Evolutionary conservation across 2,113 vertebrate species (phyloP).

Genomic region (Gila orcuttii): DNA sequence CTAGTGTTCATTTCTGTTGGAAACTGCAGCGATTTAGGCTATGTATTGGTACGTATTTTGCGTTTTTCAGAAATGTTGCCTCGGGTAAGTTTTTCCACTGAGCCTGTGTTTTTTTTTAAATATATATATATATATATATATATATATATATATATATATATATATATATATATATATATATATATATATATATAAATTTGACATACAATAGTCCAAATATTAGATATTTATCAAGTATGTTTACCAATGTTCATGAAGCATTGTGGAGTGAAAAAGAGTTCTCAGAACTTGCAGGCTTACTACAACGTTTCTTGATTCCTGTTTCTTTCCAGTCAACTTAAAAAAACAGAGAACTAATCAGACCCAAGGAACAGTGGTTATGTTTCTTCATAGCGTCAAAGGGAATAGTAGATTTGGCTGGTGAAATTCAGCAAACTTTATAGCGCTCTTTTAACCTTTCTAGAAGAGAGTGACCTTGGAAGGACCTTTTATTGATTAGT

Average conservation of each 20-base stretch:
- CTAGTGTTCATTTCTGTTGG: too few relatives aligned
- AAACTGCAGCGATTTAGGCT: too few relatives aligned
- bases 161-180: too few relatives aligned
- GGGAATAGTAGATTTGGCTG: constrained; percentile 17
- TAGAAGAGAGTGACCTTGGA: background rate
- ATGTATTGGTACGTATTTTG: too few relatives aligned
- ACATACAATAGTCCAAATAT: background rate
- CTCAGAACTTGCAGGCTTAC: background rate
- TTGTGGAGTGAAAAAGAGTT: background rate
- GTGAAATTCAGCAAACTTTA: background rate
- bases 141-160: too few relatives aligned
- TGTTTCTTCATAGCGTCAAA: background rate
- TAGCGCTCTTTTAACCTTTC: background rate
- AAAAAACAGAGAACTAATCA: constrained; percentile 3
- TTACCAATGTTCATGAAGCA: background rate
- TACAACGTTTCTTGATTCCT: background rate
- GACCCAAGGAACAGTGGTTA: constrained; percentile 1
- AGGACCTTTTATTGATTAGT: background rate
- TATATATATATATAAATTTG: background rate
- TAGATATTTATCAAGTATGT: background rate
- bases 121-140: too few relatives aligned
- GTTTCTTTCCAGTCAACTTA: background rate
- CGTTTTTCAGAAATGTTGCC: too few relatives aligned
- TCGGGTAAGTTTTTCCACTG: too few relatives aligned
- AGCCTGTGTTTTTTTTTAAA: too few relatives aligned